phyloP scores from a whole-genome alignment of 2,888 invertebrate species.

The Drosophila nigricruria region DNA sequence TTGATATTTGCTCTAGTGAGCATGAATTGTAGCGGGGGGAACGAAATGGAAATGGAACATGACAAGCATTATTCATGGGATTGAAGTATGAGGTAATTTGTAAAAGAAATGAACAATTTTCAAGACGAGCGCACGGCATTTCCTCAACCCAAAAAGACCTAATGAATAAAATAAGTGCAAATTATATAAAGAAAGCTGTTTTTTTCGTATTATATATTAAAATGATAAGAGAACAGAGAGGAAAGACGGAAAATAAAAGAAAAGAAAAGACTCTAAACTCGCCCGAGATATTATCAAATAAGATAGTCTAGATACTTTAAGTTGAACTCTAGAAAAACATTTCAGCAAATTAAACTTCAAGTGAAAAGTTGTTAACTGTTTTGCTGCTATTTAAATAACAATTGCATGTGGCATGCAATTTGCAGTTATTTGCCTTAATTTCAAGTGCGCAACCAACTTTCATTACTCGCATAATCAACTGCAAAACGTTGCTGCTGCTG shows the following conservation, averaged over 20 bases:
- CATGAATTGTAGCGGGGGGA: conserved; percentile 25
- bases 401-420: conserved; percentile 32
- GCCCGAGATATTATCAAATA: neutral
- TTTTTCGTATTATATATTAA: neutral
- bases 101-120: conserved; percentile 39
- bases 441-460: conserved; percentile 36
- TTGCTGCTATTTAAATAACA: conserved; percentile 14
- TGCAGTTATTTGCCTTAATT: conserved; percentile 43
- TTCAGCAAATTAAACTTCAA: neutral
- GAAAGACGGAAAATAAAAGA: too few relatives aligned
- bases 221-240: too few relatives aligned
- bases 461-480: conserved; percentile 46
- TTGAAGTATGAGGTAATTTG: conserved; percentile 41
- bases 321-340: neutral
- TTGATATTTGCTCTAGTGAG: conserved; percentile 46
- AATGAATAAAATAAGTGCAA: conserved; percentile 2
- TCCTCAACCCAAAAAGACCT: neutral
- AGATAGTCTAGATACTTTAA: neutral
- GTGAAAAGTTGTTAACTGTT: conserved; percentile 9
- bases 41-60: conserved; percentile 32
- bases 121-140: conserved; percentile 30
- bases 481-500: conserved; percentile 21
- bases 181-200: neutral
- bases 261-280: neutral
- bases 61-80: conserved; percentile 44